Conservation (phyloP, 2,113 vertebrate species). For the Stegastes partitus region DNA sequence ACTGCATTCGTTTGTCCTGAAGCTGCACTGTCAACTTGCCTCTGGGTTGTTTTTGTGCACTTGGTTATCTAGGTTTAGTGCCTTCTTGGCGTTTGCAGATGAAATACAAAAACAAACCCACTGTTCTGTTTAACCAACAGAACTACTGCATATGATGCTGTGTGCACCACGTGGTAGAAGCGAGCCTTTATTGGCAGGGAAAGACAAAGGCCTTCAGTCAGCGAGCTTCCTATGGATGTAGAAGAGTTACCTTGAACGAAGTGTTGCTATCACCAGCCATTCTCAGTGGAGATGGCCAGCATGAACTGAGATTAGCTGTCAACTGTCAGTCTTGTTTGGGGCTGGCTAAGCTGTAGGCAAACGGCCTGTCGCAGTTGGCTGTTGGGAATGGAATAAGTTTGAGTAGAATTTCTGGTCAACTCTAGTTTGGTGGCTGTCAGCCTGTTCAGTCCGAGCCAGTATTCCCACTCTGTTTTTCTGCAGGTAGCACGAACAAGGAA, state of each 20-base stretch:
- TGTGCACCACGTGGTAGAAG: neutral
- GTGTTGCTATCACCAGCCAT: constrained; percentile 23
- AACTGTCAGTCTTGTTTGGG: constrained; percentile 31
- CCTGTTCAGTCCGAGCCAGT: constrained; percentile 12
- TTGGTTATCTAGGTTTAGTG: neutral
- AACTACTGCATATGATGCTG: constrained; percentile 2
- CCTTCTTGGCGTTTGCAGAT: neutral
- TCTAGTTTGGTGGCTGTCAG: constrained; percentile 38
- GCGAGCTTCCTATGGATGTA: constrained; percentile 15
- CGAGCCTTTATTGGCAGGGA: neutral
- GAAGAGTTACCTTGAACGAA: constrained; percentile 19
- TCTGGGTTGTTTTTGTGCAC: neutral
- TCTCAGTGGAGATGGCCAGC: constrained; percentile 31
- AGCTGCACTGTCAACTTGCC: neutral
- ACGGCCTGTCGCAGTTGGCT: constrained; percentile 38
- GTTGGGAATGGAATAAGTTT: constrained; percentile 36
- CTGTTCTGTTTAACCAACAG: neutral
- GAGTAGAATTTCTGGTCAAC: constrained; percentile 2
- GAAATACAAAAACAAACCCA: neutral
- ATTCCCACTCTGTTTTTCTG: constrained; percentile 5
- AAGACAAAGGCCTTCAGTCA: constrained; percentile 19
- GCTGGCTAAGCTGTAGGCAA: constrained; percentile 37
- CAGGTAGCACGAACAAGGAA: constrained; percentile 18
- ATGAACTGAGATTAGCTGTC: constrained; percentile 36
- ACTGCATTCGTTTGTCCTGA: neutral